Evolutionary conservation across 2,888 invertebrate species (phyloP), one percentile per base, ranked within the genome.

Genomic region (Noctuana brunneofusca): DNA sequence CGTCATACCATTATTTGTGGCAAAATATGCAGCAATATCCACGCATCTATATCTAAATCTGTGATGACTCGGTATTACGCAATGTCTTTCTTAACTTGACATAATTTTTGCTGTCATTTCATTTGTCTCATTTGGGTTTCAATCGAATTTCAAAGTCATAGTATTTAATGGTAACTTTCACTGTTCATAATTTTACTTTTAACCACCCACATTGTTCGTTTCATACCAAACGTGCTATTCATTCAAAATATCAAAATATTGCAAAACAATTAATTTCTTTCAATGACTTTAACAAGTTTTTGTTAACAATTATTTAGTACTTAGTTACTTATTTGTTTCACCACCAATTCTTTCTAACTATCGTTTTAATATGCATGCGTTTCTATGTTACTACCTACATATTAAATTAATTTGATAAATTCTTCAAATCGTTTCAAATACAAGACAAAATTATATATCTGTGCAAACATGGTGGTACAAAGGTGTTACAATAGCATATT

Each of bases 61-160:
- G 16, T 32, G 16, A 32, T 32, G 52, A 52, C 4, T 32, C 5
- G 0, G 27, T n/a, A 18, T 52, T 52, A 18, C 16, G 12, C 30
- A 32, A 52, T 14, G 18, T 9, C 5, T 12, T 11, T 11, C 35
- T 6, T 49, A 14, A 49, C 16, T 43, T 52, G 32, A 52, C 32
- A 52, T 50, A 27, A 27, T 43, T 24, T 24, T 55, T 18, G 20
- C 56, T 56, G 46, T 56, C 56, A 8, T 43, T 27, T 38, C 22
- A 24, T 41, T 22, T 43, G 43, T 18, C 38, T 56, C 9, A 22
- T 30, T 18, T 18, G 30, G 12, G 12, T 30, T 46, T 56, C 56
- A n/a, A 30, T 56, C 18, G 30, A 56, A 56, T n/a, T 18, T 30
- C 18, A 18, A 46, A 56, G 56, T 56, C 56, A 56, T 56, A 46